These are phyloP conservation scores for Melanotaenia duboulayi DNA, from an alignment of 2,113 vertebrate species.

Conservation along the genomic window DNA sequence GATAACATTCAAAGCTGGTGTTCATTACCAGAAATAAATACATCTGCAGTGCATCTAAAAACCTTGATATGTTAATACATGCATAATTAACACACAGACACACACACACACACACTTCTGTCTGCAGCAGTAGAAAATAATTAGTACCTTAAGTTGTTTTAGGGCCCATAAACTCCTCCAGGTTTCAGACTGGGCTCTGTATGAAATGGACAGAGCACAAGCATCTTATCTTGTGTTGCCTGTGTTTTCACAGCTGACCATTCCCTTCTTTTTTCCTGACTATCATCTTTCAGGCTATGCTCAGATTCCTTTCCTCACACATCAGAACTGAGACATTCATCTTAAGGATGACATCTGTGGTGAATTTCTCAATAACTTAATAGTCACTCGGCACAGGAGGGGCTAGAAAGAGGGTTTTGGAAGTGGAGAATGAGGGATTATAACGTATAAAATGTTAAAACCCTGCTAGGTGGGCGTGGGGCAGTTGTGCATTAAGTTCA, in stretches of 20 bases:
- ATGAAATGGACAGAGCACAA: slow-evolving; percentile 79
- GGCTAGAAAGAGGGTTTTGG: slow-evolving; percentile 49
- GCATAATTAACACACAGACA: too few relatives aligned
- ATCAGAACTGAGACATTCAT: slow-evolving; percentile 87
- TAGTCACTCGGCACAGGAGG: slow-evolving; percentile 81
- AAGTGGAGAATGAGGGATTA: slow-evolving; percentile 80
- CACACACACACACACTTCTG: not conserved
- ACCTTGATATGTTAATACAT: too few relatives aligned
- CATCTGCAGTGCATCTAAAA: too few relatives aligned
- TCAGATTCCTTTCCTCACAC: slow-evolving; percentile 88
- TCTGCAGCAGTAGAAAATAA: slow-evolving; percentile 49
- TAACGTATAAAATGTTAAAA: slow-evolving; percentile 90
- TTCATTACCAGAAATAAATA: too few relatives aligned
- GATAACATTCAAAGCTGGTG: not conserved
- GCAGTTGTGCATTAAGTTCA: slow-evolving; percentile 84
- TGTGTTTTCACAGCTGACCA: slow-evolving; percentile 86
- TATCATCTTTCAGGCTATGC: slow-evolving; percentile 85
- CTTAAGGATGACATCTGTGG: slow-evolving; percentile 90
- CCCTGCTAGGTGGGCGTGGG: slow-evolving; percentile 77
- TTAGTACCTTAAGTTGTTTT: slow-evolving; percentile 64
- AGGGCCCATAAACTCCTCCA: slow-evolving; percentile 60
- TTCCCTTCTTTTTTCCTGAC: slow-evolving; percentile 77
- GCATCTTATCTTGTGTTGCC: slow-evolving; percentile 78
- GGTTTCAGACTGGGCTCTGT: slow-evolving; percentile 60
- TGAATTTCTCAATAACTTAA: slow-evolving; percentile 90